Conservation (phyloP, 2,113 vertebrate species). For the Panurus biarmicus region DNA sequence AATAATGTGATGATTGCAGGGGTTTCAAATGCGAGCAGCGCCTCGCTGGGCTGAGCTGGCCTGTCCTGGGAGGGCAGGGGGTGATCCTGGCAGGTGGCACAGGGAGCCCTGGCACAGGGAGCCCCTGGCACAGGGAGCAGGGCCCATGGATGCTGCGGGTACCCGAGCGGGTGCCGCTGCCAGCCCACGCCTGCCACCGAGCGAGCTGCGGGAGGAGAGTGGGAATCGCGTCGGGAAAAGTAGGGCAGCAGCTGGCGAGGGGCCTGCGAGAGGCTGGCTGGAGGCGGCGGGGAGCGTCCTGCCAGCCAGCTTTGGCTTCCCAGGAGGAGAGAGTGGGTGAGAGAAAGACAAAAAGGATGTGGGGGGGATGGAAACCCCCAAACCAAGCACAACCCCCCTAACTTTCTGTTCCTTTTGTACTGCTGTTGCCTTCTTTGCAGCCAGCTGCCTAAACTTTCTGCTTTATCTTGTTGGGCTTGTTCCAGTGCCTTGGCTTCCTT, state of each 20-base stretch:
- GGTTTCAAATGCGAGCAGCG: not conserved
- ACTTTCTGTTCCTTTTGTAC: not conserved
- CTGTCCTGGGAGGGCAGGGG: not conserved
- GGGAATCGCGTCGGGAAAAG: not conserved
- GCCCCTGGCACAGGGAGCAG: not conserved
- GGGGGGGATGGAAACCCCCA: rapidly evolving
- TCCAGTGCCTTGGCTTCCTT: rapidly evolving
- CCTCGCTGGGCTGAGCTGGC: not conserved
- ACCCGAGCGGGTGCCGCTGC: not conserved
- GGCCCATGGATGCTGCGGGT: not conserved
- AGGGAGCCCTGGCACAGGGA: not conserved
- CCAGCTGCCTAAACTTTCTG: not conserved
- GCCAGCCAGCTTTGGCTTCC: not conserved
- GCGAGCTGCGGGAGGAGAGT: not conserved
- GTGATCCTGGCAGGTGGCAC: not conserved
- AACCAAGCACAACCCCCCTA: not conserved
- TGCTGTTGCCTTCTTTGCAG: not conserved
- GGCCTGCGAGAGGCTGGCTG: not conserved
- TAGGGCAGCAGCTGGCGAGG: conserved; percentile 31
- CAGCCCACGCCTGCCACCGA: not conserved
- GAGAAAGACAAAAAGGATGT: not conserved
- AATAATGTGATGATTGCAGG: not conserved
- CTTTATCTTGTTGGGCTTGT: not conserved
- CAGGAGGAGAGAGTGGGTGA: not conserved
- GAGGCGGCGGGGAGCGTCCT: not conserved